Conservation (phyloP, 2,113 vertebrate species). For the Ifrita kowaldi region DNA sequence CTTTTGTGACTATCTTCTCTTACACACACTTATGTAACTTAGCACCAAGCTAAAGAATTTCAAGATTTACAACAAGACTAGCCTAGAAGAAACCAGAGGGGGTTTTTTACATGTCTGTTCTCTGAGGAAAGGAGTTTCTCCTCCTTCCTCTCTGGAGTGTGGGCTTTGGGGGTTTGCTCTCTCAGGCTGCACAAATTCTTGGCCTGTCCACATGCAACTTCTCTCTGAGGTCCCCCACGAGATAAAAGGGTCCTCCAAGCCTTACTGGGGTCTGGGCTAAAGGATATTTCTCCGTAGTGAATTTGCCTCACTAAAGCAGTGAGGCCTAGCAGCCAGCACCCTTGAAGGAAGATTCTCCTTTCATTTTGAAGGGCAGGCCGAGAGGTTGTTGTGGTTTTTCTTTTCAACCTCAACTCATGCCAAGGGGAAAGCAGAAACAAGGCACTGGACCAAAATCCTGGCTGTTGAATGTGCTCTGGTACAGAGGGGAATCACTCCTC, state of each 20-base stretch:
- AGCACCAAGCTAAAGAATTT: neutral
- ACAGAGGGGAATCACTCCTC: neutral
- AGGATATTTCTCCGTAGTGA: neutral
- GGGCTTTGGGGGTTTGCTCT: neutral
- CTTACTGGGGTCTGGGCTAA: neutral
- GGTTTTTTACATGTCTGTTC: neutral
- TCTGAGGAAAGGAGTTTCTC: neutral
- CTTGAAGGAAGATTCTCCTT: neutral
- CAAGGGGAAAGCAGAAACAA: neutral
- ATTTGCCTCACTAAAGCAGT: neutral
- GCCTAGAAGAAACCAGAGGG: neutral
- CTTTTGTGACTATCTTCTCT: neutral
- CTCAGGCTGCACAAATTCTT: neutral
- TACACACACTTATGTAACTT: neutral
- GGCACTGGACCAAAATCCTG: neutral
- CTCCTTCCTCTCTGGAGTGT: neutral
- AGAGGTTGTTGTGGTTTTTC: neutral
- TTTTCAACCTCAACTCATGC: neutral
- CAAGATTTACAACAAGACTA: neutral
- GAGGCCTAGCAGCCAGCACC: neutral
- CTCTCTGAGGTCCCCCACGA: neutral
- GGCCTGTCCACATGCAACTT: neutral
- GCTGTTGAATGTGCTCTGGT: neutral
- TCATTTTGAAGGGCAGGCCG: neutral
- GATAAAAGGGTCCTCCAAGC: neutral